These are phyloP conservation scores for Phyllopteryx taeniolatus DNA, from an alignment of 2,113 vertebrate genomes.

Conservation along the genomic window DNA sequence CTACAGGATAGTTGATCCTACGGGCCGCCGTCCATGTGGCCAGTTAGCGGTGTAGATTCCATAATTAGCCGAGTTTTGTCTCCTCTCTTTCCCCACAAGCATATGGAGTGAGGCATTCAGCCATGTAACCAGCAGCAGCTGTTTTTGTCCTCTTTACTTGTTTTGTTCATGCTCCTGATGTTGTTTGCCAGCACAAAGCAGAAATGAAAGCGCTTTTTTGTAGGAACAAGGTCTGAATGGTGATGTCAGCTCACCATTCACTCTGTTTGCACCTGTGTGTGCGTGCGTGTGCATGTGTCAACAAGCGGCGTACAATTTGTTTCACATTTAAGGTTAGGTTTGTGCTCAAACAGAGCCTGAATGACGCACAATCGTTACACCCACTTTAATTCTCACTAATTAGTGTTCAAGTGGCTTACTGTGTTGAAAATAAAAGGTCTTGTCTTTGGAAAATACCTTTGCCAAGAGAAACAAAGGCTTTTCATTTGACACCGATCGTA, in stretches of 20 bases:
- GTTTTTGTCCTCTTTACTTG: constrained; percentile 67
- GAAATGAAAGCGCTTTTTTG: constrained; percentile 72
- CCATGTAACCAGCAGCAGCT: constrained; percentile 65
- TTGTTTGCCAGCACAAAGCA: constrained; percentile 69
- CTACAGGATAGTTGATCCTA: constrained; percentile 12
- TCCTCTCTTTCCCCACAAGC: constrained; percentile 30
- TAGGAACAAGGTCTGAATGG: constrained; percentile 64
- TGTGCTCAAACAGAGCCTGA: background rate
- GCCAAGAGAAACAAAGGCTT: background rate
- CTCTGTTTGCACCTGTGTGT: constrained; percentile 17
- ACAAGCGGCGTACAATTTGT: constrained; percentile 24
- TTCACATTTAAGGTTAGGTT: constrained; percentile 26
- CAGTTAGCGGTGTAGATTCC: constrained; percentile 20
- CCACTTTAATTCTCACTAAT: background rate
- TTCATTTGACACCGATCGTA: background rate
- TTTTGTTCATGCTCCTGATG: constrained; percentile 67
- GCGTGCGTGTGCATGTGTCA: constrained; percentile 6
- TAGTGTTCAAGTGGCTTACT: background rate
- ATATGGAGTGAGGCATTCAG: constrained; percentile 52
- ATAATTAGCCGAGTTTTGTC: constrained; percentile 50
- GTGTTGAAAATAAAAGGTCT: background rate
- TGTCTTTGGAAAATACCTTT: background rate
- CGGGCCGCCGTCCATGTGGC: constrained; percentile 10
- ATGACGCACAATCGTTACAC: background rate
- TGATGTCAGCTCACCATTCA: constrained; percentile 59